phyloP scores from a whole-genome alignment of 2,113 vertebrate genomes.

The Antennarius striatus region DNA sequence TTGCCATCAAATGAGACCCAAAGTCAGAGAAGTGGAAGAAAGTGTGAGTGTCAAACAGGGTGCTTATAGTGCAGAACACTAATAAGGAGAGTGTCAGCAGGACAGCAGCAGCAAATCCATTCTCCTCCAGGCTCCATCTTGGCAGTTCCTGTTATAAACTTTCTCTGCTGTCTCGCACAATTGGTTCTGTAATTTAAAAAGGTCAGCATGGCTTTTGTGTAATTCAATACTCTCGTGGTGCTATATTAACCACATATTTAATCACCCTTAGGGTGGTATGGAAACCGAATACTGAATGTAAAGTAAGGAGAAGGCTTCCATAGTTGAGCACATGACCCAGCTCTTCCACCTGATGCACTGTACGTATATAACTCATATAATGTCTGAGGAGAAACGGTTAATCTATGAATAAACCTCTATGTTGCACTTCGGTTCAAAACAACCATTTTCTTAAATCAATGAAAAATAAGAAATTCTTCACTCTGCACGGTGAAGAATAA shows the following conservation, averaged over 20 bases:
- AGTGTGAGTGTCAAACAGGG: constrained; percentile 50
- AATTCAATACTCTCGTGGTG: constrained; percentile 81
- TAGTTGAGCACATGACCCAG: constrained; percentile 17
- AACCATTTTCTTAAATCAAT: too few species aligned
- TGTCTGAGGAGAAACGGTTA: not conserved
- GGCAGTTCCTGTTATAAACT: constrained; percentile 74
- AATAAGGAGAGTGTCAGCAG: constrained; percentile 68
- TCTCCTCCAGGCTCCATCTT: constrained; percentile 69
- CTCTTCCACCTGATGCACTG: constrained; percentile 8
- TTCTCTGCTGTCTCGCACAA: constrained; percentile 73
- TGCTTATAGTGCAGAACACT: constrained; percentile 66
- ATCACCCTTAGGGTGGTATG: constrained; percentile 69
- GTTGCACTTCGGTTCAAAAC: not conserved
- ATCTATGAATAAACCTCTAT: not conserved
- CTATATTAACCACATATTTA: constrained; percentile 82
- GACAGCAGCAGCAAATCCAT: constrained; percentile 65
- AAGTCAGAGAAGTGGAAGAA: constrained; percentile 23
- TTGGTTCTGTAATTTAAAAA: constrained; percentile 82
- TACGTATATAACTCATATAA: constrained; percentile 3
- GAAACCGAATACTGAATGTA: constrained; percentile 61
- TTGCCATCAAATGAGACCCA: constrained; percentile 23
- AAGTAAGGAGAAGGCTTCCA: constrained; percentile 32
- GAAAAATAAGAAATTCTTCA: not conserved
- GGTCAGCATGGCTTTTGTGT: constrained; percentile 76
- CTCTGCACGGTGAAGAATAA: not conserved